A percentile compares a stretch with the other conserved stretches of the same genome.
phyloP scores from a whole-genome alignment of 1,140 invertebrate genomes.

The Ips nitidus region DNA sequence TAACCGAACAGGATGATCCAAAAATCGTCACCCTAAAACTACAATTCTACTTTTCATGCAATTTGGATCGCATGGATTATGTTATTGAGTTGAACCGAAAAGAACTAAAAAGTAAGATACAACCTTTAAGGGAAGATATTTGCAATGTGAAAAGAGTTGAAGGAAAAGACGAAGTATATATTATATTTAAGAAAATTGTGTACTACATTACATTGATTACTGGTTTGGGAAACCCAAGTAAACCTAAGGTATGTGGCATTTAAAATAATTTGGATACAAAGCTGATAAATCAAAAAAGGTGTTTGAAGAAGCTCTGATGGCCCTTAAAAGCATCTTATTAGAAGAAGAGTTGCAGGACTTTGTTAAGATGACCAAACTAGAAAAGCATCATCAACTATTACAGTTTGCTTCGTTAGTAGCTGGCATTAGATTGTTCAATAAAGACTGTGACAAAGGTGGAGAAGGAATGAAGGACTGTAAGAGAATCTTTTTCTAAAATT shows the following conservation, averaged over 20 bases:
- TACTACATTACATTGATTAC: constrained; percentile 62
- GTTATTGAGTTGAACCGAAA: constrained; percentile 57
- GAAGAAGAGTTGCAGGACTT: constrained; percentile 68
- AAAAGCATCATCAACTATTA: constrained; percentile 54
- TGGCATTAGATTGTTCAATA: constrained; percentile 68
- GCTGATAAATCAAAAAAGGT: constrained; percentile 34
- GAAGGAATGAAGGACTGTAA: constrained; percentile 67
- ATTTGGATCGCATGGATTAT: constrained; percentile 62
- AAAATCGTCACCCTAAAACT: constrained; percentile 61
- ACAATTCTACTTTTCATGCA: constrained; percentile 70
- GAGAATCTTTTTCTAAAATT: constrained; percentile 27
- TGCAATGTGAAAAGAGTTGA: constrained; percentile 53
- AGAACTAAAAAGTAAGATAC: constrained; percentile 55
- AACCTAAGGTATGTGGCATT: constrained; percentile 51
- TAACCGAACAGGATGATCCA: constrained; percentile 49
- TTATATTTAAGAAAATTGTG: constrained; percentile 65
- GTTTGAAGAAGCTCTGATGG: constrained; percentile 61
- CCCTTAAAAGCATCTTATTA: constrained; percentile 73
- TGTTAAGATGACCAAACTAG: constrained; percentile 56
- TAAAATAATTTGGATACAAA: too few relatives aligned
- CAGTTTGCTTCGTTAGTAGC: constrained; percentile 62
- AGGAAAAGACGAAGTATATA: constrained; percentile 55
- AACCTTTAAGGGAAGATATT: constrained; percentile 60
- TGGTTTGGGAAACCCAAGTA: constrained; percentile 64
- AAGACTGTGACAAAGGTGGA: constrained; percentile 65